These are phyloP conservation scores for Mycetomoellerius zeteki DNA, from an alignment of 1,140 invertebrate genomes.

Conservation along the genomic window DNA sequence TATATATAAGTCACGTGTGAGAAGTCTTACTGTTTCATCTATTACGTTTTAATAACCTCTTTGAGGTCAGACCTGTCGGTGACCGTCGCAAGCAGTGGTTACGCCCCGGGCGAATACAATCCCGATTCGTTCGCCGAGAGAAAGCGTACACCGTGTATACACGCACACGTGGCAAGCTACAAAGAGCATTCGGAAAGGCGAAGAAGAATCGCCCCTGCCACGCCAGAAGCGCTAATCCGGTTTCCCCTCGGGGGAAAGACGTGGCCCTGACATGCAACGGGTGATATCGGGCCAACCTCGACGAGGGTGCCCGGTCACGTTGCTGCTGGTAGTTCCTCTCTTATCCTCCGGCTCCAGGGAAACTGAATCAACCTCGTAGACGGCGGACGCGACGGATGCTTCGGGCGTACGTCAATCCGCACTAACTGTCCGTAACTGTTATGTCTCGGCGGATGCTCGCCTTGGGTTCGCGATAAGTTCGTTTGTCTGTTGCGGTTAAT, in stretches of 20 bases:
- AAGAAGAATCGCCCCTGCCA: constrained; percentile 80
- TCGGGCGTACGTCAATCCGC: constrained; percentile 56
- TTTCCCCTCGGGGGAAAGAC: constrained; percentile 78
- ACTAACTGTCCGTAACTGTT: constrained; percentile 66
- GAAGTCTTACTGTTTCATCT: constrained; percentile 6
- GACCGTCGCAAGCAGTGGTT: constrained; percentile 23
- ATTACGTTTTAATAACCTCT: constrained; percentile 29
- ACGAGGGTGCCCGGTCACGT: constrained; percentile 58
- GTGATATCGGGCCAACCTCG: constrained; percentile 42
- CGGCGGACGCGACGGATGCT: background rate
- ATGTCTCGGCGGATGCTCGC: constrained; percentile 56
- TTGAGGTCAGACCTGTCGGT: constrained; percentile 2
- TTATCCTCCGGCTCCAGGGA: constrained; percentile 17
- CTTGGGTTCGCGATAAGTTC: constrained; percentile 51
- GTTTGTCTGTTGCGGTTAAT: constrained; percentile 56
- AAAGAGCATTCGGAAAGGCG: constrained; percentile 74
- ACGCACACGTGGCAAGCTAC: constrained; percentile 68
- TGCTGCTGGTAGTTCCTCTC: background rate
- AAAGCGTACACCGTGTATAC: background rate
- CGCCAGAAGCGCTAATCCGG: constrained; percentile 82
- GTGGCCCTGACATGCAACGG: constrained; percentile 81
- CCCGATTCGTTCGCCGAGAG: background rate
- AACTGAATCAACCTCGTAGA: constrained; percentile 45
- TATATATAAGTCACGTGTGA: background rate
- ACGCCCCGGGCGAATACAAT: constrained; percentile 1